These are phyloP conservation scores for Drosophila subquinaria DNA, from an alignment of 2,888 invertebrate species.

Conservation along the genomic window DNA sequence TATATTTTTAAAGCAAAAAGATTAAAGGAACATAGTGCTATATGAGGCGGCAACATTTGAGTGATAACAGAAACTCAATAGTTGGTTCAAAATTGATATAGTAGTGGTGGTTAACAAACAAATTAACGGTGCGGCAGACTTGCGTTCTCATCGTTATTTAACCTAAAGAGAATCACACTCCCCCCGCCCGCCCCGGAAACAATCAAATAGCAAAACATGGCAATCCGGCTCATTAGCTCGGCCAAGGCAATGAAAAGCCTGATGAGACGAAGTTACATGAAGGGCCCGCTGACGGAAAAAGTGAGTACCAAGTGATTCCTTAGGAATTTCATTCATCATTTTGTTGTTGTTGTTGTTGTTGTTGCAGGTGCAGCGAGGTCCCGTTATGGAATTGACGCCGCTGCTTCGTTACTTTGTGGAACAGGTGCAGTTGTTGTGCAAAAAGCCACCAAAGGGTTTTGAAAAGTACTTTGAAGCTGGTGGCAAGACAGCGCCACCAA, in stretches of 20 bases:
- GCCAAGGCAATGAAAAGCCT: constrained; percentile 87
- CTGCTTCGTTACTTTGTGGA: constrained; percentile 77
- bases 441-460: constrained; percentile 96
- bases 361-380: constrained; percentile 52
- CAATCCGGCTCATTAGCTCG: constrained; percentile 88
- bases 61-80: constrained; percentile 24
- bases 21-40: constrained; percentile 46
- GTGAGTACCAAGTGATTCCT: constrained; percentile 28
- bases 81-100: constrained; percentile 45
- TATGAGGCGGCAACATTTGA: constrained; percentile 50
- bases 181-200: constrained; percentile 26
- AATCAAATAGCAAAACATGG: constrained; percentile 86
- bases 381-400: constrained; percentile 67
- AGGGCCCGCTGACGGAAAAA: constrained; percentile 78
- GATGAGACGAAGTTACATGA: constrained; percentile 82
- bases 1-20: constrained; percentile 44
- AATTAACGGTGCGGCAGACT: constrained; percentile 36
- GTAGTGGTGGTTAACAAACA: constrained; percentile 24
- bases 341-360: neutral
- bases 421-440: constrained; percentile 87
- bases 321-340: neutral
- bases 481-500: constrained; percentile 63
- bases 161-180: constrained; percentile 57
- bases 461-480: constrained; percentile 95
- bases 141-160: constrained; percentile 68